phyloP scores from a whole-genome alignment of 2,888 invertebrate genomes.

The Druceiella hillmani region DNA sequence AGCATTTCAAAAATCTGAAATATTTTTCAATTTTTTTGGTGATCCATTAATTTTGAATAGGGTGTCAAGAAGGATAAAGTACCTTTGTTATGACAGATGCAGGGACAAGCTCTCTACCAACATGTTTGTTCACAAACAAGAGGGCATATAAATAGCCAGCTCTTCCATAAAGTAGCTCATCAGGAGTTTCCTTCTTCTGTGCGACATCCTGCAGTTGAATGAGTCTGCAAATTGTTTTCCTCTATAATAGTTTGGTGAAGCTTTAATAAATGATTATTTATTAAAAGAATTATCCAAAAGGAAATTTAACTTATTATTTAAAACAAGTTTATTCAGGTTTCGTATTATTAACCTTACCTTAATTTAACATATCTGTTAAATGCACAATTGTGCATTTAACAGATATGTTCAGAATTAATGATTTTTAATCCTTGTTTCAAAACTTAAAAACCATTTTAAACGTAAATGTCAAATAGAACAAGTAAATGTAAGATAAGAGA shows the following conservation, averaged over 20 bases:
- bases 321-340: too few relatives aligned
- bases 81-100: conserved; percentile 55
- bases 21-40: conserved; percentile 5
- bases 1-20: conserved; percentile 2
- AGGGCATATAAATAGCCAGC: conserved; percentile 77
- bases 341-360: too few relatives aligned
- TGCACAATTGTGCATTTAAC: too few relatives aligned
- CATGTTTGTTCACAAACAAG: conserved; percentile 64
- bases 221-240: conserved; percentile 5
- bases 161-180: conserved; percentile 83
- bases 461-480: too few relatives aligned
- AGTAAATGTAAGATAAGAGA: too few relatives aligned
- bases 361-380: too few relatives aligned
- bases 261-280: conserved; percentile 9
- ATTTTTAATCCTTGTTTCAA: too few relatives aligned
- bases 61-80: conserved; percentile 16
- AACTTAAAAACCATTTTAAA: too few relatives aligned
- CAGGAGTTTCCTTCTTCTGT: conserved; percentile 56
- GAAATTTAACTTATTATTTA: background rate
- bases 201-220: conserved; percentile 28
- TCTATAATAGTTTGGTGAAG: conserved; percentile 6
- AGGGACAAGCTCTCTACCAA: conserved; percentile 56
- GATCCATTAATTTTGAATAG: too few relatives aligned
- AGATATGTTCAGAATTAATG: too few relatives aligned
- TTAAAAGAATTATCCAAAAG: background rate